Evolutionary conservation across 2,113 vertebrate genomes (phyloP).

Genomic region (Carollia perspicillata): DNA sequence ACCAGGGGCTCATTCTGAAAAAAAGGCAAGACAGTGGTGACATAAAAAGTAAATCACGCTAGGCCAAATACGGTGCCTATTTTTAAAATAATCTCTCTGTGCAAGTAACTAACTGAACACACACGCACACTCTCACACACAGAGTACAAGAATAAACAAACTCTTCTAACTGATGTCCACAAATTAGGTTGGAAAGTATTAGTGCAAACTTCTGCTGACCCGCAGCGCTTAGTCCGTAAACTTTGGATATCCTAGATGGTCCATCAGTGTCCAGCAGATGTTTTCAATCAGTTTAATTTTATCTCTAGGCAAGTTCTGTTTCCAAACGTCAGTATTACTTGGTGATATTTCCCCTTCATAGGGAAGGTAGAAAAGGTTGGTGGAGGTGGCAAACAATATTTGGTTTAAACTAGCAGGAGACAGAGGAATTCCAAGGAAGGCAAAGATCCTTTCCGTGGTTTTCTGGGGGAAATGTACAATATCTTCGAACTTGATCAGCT

Average conservation of each 20-base stretch:
- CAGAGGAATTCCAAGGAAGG: constrained; percentile 93
- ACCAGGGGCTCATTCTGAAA: constrained; percentile 42
- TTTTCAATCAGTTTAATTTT: constrained; percentile 90
- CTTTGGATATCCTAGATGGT: constrained; percentile 90
- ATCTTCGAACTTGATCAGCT: constrained; percentile 93
- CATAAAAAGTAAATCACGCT: constrained; percentile 63
- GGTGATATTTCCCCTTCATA: constrained; percentile 95
- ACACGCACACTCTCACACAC: constrained; percentile 41
- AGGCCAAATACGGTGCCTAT: constrained; percentile 69
- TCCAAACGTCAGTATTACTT: constrained; percentile 88
- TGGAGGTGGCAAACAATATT: constrained; percentile 95
- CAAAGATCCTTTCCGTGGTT: constrained; percentile 88
- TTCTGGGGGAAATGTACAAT: constrained; percentile 91
- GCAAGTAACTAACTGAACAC: constrained; percentile 73
- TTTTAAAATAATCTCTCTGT: constrained; percentile 82
- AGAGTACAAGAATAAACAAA: constrained; percentile 87
- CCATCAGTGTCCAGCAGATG: constrained; percentile 91
- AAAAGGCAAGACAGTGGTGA: constrained; percentile 75
- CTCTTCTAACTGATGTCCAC: constrained; percentile 77
- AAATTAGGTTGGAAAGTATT: constrained; percentile 75
- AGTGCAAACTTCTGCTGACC: constrained; percentile 92
- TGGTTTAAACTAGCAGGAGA: constrained; percentile 94
- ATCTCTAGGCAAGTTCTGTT: constrained; percentile 87
- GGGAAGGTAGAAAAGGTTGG: constrained; percentile 93
- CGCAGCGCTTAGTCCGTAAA: constrained; percentile 88